These are phyloP conservation scores for Eulithis testata DNA, from an alignment of 2,888 invertebrate genomes.

Conservation along the genomic window DNA sequence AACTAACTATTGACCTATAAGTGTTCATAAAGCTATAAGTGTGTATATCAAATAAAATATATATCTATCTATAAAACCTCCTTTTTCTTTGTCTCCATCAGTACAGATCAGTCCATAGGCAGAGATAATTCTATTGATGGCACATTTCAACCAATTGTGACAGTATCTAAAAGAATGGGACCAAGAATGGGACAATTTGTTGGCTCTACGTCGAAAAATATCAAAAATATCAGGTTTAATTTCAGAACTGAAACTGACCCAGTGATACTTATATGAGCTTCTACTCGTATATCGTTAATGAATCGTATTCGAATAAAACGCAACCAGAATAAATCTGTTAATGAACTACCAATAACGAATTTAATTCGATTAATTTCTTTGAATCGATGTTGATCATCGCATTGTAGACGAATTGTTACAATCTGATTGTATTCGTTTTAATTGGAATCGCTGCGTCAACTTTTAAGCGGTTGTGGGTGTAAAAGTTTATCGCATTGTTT, in stretches of 20 bases:
- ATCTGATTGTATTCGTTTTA: constrained; percentile 29
- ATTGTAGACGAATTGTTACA: constrained; percentile 32
- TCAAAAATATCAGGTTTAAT: no score
- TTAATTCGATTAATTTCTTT: constrained; percentile 42
- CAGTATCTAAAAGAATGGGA: no score
- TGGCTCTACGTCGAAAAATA: no score
- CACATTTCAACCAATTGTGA: no score
- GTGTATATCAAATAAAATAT: no score
- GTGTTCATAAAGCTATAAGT: no score
- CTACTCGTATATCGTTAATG: constrained; percentile 19
- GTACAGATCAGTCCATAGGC: no score
- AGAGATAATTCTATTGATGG: no score
- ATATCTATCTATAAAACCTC: no score
- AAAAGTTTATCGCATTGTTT: constrained; percentile 18
- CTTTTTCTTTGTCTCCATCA: no score
- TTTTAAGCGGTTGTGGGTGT: constrained; percentile 14
- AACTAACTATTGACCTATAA: no score
- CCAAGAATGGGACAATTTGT: no score
- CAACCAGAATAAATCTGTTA: constrained; percentile 39
- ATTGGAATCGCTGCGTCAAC: constrained; percentile 33
- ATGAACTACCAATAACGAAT: constrained; percentile 41
- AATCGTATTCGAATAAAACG: constrained; percentile 35
- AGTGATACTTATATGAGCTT: background rate
- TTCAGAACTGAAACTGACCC: background rate
- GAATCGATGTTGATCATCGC: constrained; percentile 39